A percentile compares a stretch with the other conserved stretches of the same genome.
These are phyloP conservation scores for Oryzias celebensis DNA, from an alignment of 2,113 vertebrate genomes.

Conservation along the genomic window DNA sequence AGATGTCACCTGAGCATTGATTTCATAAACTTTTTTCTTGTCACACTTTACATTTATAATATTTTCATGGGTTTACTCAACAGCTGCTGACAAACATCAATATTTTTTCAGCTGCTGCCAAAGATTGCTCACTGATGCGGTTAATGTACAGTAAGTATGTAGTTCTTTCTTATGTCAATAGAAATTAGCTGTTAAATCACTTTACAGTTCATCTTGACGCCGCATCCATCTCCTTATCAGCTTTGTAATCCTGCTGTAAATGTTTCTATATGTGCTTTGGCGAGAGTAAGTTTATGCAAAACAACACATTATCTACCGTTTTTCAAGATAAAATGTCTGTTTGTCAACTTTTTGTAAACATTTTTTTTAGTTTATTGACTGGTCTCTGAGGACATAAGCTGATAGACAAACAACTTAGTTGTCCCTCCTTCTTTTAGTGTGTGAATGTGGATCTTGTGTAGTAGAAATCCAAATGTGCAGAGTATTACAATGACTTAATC, in stretches of 20 bases:
- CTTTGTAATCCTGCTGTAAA: slow-evolving; percentile 14
- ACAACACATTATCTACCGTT: neutral
- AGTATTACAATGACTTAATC: too few relatives aligned
- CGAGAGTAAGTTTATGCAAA: neutral
- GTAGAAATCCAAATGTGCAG: too few relatives aligned
- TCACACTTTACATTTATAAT: neutral
- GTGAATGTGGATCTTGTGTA: too few relatives aligned
- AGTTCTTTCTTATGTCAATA: slow-evolving; percentile 36
- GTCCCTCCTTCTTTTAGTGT: too few relatives aligned
- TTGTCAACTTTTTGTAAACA: neutral
- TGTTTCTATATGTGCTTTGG: neutral
- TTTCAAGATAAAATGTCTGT: neutral
- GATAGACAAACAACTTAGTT: too few relatives aligned
- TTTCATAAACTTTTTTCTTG: neutral
- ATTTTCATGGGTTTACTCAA: slow-evolving; percentile 15
- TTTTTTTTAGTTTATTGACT: neutral
- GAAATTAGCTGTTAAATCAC: slow-evolving; percentile 28
- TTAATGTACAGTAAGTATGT: slow-evolving; percentile 39
- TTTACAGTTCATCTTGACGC: slow-evolving; percentile 24
- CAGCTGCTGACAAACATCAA: slow-evolving; percentile 35
- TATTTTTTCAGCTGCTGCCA: slow-evolving; percentile 32
- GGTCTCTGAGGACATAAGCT: too few relatives aligned
- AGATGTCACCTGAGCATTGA: neutral
- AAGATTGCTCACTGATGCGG: slow-evolving; percentile 38
- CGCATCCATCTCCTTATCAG: slow-evolving; percentile 28